Percentiles rank a stretch among this genome's conserved stretches.
phyloP scores from a whole-genome alignment of 2,888 invertebrate species.

The Caenorhabditis angaria region DNA sequence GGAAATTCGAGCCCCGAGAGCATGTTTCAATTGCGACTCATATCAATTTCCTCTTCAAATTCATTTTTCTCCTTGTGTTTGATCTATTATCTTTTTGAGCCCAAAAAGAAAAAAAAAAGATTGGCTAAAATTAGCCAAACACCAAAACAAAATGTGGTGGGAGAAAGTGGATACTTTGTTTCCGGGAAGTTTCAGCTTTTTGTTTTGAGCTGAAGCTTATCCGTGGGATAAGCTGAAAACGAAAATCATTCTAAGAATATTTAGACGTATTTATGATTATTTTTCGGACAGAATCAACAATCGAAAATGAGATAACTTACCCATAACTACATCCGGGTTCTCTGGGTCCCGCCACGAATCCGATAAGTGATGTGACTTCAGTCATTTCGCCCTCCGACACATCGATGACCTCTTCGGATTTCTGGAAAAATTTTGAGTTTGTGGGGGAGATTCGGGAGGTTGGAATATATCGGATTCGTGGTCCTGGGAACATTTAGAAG shows the following conservation, averaged over 20 bases:
- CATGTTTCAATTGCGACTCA: conserved; percentile 4
- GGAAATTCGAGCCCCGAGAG: conserved; percentile 1
- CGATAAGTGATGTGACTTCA: conserved; percentile 42
- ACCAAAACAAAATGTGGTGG: too few relatives aligned
- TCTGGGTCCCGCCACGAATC: conserved; percentile 41
- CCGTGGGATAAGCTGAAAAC: too few relatives aligned
- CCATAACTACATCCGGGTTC: conserved; percentile 46
- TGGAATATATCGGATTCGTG: too few relatives aligned
- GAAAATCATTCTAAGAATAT: too few relatives aligned
- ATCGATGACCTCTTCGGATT: conserved; percentile 52
- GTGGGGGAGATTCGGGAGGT: too few relatives aligned
- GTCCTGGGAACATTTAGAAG: too few relatives aligned
- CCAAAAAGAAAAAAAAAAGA: neutral
- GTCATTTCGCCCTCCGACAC: conserved; percentile 47
- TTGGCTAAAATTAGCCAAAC: too few relatives aligned
- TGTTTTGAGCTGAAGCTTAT: neutral
- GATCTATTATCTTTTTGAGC: neutral
- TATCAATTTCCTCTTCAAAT: conserved; percentile 4
- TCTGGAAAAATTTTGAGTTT: too few relatives aligned
- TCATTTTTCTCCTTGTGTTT: too few relatives aligned
- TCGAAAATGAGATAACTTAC: conserved; percentile 20
- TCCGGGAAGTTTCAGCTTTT: neutral
- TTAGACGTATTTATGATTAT: too few relatives aligned
- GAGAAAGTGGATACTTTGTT: too few relatives aligned
- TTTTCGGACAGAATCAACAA: too few relatives aligned